These are phyloP conservation scores for Tinea semifulvella DNA, from an alignment of 2,888 invertebrate genomes.

Conservation along the genomic window DNA sequence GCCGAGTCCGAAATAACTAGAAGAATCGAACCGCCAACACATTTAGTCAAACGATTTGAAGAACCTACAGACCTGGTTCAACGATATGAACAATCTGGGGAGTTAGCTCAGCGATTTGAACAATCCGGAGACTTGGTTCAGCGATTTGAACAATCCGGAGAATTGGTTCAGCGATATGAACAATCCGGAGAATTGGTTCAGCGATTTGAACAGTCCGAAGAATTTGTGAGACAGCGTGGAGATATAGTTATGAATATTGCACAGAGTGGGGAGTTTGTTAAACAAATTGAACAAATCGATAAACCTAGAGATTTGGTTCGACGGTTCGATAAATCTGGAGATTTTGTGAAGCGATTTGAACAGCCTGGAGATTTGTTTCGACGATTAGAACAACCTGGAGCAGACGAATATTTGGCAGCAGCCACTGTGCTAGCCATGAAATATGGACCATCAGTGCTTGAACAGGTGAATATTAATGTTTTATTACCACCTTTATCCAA, in stretches of 20 bases:
- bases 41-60: conserved; percentile 84
- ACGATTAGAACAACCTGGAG: conserved; percentile 47
- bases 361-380: too few relatives aligned
- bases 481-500: too few relatives aligned
- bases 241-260: too few relatives aligned
- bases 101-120: conserved; percentile 84
- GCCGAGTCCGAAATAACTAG: conserved; percentile 51
- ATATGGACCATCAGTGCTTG: conserved; percentile 77
- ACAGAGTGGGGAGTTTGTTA: too few relatives aligned
- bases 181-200: conserved; percentile 68
- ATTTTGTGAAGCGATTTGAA: conserved; percentile 30
- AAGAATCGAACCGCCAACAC: conserved; percentile 74
- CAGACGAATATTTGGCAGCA: conserved; percentile 84
- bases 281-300: too few relatives aligned
- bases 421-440: conserved; percentile 89
- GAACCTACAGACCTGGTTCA: conserved; percentile 85
- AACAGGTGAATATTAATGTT: conserved; percentile 49
- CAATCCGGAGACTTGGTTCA: conserved; percentile 73
- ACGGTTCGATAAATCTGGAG: too few relatives aligned
- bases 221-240: conserved; percentile 37
- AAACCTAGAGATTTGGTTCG: too few relatives aligned
- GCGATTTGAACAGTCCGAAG: conserved; percentile 60
- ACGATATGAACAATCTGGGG: conserved; percentile 78
- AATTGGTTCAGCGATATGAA: conserved; percentile 47
- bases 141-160: conserved; percentile 66